These are phyloP conservation scores for Parascotia fuliginaria DNA, from an alignment of 2,888 invertebrate species.

Conservation along the genomic window DNA sequence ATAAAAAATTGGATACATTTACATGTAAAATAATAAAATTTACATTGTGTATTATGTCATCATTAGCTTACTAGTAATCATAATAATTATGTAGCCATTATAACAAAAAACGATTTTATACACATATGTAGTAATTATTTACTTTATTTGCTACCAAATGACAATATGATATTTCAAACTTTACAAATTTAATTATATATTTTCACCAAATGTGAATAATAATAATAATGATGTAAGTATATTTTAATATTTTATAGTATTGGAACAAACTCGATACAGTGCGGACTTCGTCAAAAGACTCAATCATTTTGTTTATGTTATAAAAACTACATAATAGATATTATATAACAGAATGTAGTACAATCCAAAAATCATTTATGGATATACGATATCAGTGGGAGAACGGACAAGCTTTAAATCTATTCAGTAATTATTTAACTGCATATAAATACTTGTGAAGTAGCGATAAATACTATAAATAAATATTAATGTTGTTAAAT, in stretches of 20 bases:
- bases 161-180: conserved; percentile 2
- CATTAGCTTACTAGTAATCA: conserved; percentile 7
- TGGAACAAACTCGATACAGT: conserved; percentile 9
- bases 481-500: conserved; percentile 14
- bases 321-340: conserved; percentile 25
- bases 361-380: conserved; percentile 14
- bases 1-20: conserved; percentile 30
- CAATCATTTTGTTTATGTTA: conserved; percentile 11
- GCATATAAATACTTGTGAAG: conserved; percentile 22
- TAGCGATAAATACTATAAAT: conserved; percentile 17
- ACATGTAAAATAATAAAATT: conserved; percentile 27
- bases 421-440: conserved; percentile 26
- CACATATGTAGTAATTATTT: conserved; percentile 1
- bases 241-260: conserved; percentile 9
- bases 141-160: conserved; percentile 1
- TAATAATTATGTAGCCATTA: conserved; percentile 23
- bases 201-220: conserved; percentile 4
- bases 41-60: conserved; percentile 19
- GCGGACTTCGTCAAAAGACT: conserved; percentile 1
- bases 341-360: conserved; percentile 15
- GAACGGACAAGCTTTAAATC: conserved; percentile 24
- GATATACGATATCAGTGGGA: conserved; percentile 10
- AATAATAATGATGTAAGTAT: background rate
- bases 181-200: background rate
- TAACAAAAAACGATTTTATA: conserved; percentile 17